Base-by-base conservation (phyloP, 2,888 invertebrate species). In the Apodemia hepburni region DNA sequence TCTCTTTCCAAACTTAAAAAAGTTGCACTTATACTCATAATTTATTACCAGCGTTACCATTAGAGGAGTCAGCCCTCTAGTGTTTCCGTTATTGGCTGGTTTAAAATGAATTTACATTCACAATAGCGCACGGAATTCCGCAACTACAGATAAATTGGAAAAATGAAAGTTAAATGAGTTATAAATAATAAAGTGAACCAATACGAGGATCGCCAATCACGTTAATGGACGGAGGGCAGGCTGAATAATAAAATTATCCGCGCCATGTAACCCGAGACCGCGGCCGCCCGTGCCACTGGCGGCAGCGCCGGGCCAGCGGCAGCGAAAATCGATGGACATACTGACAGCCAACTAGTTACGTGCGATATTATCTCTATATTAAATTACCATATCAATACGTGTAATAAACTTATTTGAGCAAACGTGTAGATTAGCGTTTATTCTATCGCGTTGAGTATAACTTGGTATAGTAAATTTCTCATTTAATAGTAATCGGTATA, bases 181-280 rank as follows among this genome's bases (percentile, higher is more conserved):
- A 66, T 69, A 66, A 65, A 67, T 66, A 62, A 64, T 64, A 60
- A 57, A 60, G 61, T 42, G 64, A 58, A 54, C 58, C 27, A 54
- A 54, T 54, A 54, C 18, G 51, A 22, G 51, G 11, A 54, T 60
- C 58, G 22, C 59, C 67, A 70, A 71, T 71, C 71, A 65, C 64
- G 65, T 63, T 70, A 71, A 71, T 72, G 72, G 71, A 68, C 63
- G 47, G 51, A 42, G 57, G 57, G 62, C 47, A 62, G 38, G 63
- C 66, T 70, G 70, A 68, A 70, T 71, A 72, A 72, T 70, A 69
- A 68, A 71, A 71, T 71, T 68, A 70, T 70, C 66, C 69, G 66
- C 66, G 61, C 63, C 66, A 68, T 68, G 68, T 67, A 66, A 65
- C 66, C 65, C 33, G 64, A 63, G 62, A 65, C 65, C 63, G 64